Conservation (phyloP, 2,113 vertebrate species). For the Pseudorasbora parva region DNA sequence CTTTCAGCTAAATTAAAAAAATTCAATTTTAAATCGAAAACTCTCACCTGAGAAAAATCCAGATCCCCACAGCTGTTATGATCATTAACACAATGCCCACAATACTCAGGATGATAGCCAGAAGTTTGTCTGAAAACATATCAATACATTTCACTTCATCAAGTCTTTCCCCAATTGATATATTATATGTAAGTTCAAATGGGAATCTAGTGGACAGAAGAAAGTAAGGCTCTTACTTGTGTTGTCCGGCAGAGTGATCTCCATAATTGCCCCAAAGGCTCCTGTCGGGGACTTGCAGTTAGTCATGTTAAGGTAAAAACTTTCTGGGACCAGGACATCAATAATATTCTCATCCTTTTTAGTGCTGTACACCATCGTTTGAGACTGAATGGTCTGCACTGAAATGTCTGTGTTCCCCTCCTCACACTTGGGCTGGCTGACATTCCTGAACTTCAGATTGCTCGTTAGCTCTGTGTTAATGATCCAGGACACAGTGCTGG, state of each 20-base stretch:
- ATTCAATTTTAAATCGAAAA: no score
- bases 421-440: slow-evolving; percentile 79
- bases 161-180: background rate
- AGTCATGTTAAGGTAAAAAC: slow-evolving; percentile 91
- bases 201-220: background rate
- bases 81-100: slow-evolving; percentile 71
- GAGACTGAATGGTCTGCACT: slow-evolving; percentile 67
- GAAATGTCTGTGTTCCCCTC: slow-evolving; percentile 72
- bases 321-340: slow-evolving; percentile 64
- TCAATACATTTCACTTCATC: background rate
- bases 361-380: slow-evolving; percentile 68
- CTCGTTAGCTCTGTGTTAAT: slow-evolving; percentile 75
- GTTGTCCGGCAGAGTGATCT: slow-evolving; percentile 74
- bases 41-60: slow-evolving; percentile 79
- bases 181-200: background rate
- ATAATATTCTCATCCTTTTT: slow-evolving; percentile 78
- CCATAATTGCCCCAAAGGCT: slow-evolving; percentile 76
- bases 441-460: slow-evolving; percentile 74
- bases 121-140: slow-evolving; percentile 69
- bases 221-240: slow-evolving; percentile 40
- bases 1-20: no score
- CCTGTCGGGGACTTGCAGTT: slow-evolving; percentile 81
- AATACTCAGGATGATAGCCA: slow-evolving; percentile 72
- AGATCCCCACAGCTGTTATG: slow-evolving; percentile 77
- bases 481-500: slow-evolving; percentile 85